A percentile compares a stretch with the other conserved stretches of the same genome.
Conservation (phyloP, 2,113 vertebrate species). For the Xiphias gladius region DNA sequence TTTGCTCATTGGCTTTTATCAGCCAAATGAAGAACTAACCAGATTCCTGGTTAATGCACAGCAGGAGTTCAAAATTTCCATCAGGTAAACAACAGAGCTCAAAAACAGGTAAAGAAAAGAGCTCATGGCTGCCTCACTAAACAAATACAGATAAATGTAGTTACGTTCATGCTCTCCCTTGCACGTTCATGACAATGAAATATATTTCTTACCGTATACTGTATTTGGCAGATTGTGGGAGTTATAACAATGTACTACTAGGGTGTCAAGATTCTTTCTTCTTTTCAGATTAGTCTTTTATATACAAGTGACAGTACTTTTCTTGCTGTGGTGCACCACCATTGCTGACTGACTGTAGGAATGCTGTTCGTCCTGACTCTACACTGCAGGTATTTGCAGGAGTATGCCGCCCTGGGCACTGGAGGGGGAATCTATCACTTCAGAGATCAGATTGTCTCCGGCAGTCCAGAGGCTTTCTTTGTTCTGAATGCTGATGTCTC, state of each 20-base stretch:
- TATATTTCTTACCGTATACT: too few species aligned
- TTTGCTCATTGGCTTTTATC: constrained; percentile 96
- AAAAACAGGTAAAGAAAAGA: constrained; percentile 76
- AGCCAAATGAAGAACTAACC: constrained; percentile 93
- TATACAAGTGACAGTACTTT: not conserved
- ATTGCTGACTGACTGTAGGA: constrained; percentile 22
- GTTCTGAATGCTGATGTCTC: constrained; percentile 97
- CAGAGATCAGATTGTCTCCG: constrained; percentile 97
- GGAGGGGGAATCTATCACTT: constrained; percentile 98
- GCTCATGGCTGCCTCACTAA: not conserved
- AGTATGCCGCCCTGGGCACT: constrained; percentile 94
- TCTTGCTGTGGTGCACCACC: not conserved
- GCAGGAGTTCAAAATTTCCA: constrained; percentile 94
- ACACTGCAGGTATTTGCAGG: constrained; percentile 92
- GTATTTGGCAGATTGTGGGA: not conserved
- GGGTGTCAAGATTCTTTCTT: not conserved
- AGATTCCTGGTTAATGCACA: constrained; percentile 91
- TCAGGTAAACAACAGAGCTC: constrained; percentile 82
- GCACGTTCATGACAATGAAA: not conserved
- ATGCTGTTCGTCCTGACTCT: constrained; percentile 23
- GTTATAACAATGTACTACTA: not conserved
- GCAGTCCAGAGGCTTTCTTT: constrained; percentile 94
- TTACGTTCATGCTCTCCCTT: not conserved
- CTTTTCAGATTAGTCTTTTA: not conserved
- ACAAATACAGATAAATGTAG: not conserved